Evolutionary conservation across 2,888 invertebrate genomes (phyloP).

Genomic region (Lasioglossum marginatum): DNA sequence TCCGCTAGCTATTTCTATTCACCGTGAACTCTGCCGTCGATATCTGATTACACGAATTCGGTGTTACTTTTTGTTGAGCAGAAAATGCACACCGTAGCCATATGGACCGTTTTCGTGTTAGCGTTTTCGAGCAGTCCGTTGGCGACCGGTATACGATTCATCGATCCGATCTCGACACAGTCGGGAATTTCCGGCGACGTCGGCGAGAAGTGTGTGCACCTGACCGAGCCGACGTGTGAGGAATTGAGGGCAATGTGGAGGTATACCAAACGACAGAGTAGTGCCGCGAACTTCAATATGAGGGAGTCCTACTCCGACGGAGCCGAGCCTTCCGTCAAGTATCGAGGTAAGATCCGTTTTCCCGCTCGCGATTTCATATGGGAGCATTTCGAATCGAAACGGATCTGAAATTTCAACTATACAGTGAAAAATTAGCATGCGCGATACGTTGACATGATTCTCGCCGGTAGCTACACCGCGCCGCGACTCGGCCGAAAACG

Average conservation of each 20-base stretch:
- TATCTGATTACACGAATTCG: background rate
- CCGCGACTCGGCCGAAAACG: background rate
- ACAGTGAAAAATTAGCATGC: background rate
- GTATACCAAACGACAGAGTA: constrained; percentile 94
- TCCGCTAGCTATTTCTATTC: background rate
- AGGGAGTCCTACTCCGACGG: constrained; percentile 89
- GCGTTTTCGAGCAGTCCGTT: constrained; percentile 73
- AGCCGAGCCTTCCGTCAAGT: constrained; percentile 71
- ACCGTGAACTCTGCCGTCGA: background rate
- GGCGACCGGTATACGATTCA: constrained; percentile 71
- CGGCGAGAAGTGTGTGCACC: constrained; percentile 74
- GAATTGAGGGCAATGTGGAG: constrained; percentile 96
- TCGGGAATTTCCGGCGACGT: constrained; percentile 58
- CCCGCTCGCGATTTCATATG: too few species aligned
- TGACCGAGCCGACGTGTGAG: constrained; percentile 93
- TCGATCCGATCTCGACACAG: constrained; percentile 64
- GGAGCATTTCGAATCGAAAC: background rate
- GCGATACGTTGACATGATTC: background rate
- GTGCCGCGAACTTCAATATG: constrained; percentile 93
- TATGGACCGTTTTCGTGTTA: constrained; percentile 76
- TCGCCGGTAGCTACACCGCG: background rate
- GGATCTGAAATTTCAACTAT: background rate
- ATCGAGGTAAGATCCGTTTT: constrained; percentile 74
- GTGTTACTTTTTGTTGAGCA: constrained; percentile 50
- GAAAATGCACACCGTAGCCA: constrained; percentile 76